Base-by-base conservation (phyloP, 2,113 vertebrate genomes). In the Sinocyclocheilus rhinocerous region DNA sequence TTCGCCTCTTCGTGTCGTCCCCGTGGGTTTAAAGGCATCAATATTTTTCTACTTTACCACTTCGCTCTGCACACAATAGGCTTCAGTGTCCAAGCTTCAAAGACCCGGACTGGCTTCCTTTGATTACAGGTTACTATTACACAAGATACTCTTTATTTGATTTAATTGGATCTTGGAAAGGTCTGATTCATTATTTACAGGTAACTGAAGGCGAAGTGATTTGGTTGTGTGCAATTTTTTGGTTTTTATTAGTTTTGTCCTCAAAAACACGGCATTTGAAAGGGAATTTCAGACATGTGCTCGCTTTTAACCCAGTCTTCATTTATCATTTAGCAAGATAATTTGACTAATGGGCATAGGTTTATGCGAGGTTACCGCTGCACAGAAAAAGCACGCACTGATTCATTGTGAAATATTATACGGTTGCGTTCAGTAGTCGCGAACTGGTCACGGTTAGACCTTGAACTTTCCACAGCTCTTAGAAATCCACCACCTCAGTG, bases 81-180 rank as follows among this genome's bases (percentile, higher is more conserved):
- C 88, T 93, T 89, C 91, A 89, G 78, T 91, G 92, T 87, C 91
- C 93, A 91, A 85, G 92, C 93, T 93, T 93, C 91, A 95, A 93
- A 94, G 91, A 82, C 36, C 78, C 57, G 87, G 90, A 92, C 26
- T 91, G 87, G 79, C 29, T 70, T 48, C 81, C 75, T 94, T 90
- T 92, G 89, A 92, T 92, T 91, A 86, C 70, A 82, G 86, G 89
- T 89, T 75, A 84, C 81, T 85, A 79, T 65, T 81, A 73, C 73
- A 86, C 86, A 92, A 90, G 85, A 83, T 48, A 50, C 73, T 87
- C 90, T 92, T 90, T 86, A 85, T 61, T 85, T 85, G 77, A 87
- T 88, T 29, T 85, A 90, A 90, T 90, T 75, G 86, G 84, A 88
- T 85, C 81, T 89, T 88, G 83, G 87, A 91, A 89, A 88, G 85